Conservation (phyloP, 2,797 vertebrate genomes). For the Propithecus perrieri region DNA sequence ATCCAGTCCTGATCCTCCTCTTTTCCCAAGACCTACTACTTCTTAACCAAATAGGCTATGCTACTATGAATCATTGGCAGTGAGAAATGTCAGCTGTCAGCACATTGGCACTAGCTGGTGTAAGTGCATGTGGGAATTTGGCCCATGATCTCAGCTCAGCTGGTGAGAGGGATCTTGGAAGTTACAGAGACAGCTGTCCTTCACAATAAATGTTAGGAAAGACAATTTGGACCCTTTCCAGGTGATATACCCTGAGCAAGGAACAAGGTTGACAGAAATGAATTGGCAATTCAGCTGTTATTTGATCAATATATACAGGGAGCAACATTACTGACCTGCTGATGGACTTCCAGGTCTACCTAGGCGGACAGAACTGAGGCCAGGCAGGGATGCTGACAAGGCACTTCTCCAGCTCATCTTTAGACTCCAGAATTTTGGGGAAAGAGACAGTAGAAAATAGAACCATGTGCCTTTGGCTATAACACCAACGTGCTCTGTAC, state of each 20-base stretch:
- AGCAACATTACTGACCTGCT: neutral
- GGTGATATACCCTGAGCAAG: neutral
- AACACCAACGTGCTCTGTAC: neutral
- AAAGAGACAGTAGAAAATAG: neutral
- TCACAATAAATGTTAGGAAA: neutral
- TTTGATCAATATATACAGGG: neutral
- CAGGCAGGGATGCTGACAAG: neutral
- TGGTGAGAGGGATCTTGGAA: neutral
- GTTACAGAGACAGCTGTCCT: neutral
- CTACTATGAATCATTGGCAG: neutral
- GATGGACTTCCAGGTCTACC: neutral
- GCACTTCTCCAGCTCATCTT: neutral
- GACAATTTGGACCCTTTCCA: neutral
- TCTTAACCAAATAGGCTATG: neutral
- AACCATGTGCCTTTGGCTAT: neutral
- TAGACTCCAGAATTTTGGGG: neutral
- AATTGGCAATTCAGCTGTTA: neutral
- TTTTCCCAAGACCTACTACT: neutral
- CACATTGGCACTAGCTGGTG: neutral
- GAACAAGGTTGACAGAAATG: constrained; percentile 5
- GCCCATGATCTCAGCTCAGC: neutral
- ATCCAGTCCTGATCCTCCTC: neutral
- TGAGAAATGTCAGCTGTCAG: neutral
- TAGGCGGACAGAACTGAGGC: neutral
- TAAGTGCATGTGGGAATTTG: neutral